A percentile compares a stretch with the other conserved stretches of the same genome.
These are phyloP conservation scores for Acrocephalus arundinaceus DNA, from an alignment of 2,113 vertebrate genomes.

Conservation along the genomic window DNA sequence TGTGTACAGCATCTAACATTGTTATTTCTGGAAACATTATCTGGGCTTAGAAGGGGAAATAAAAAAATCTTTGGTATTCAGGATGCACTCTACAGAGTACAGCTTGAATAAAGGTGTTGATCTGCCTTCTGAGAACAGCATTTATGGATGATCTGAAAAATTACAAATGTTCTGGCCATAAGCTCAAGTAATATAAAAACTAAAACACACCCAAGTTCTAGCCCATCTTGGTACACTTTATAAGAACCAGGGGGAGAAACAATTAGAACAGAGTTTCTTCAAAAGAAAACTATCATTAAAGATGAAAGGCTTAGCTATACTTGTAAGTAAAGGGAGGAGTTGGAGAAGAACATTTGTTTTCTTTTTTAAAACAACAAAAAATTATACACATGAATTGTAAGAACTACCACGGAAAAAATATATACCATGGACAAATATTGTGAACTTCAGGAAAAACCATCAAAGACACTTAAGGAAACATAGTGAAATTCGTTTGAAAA, in stretches of 20 bases:
- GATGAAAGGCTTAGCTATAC: constrained; percentile 1
- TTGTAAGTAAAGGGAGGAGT: not conserved
- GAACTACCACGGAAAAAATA: not conserved
- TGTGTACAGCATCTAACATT: constrained; percentile 23
- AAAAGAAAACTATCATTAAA: constrained; percentile 14
- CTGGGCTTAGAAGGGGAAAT: not conserved
- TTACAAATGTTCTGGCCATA: not conserved
- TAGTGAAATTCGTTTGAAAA: not conserved
- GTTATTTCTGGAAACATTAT: constrained; percentile 38
- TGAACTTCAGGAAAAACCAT: not conserved
- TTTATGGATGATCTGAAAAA: not conserved
- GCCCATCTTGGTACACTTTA: not conserved
- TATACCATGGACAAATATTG: not conserved
- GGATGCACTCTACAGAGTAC: constrained; percentile 3
- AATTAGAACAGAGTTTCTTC: constrained; percentile 19
- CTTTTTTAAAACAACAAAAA: not conserved
- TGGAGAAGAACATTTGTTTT: not conserved
- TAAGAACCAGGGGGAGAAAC: constrained; percentile 9
- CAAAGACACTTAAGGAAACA: not conserved
- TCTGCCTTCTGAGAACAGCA: not conserved
- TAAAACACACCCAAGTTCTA: not conserved
- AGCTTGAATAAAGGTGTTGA: not conserved
- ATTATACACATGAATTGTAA: not conserved
- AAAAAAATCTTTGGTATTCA: not conserved
- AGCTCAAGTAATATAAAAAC: constrained; percentile 8